Percentiles rank a stretch among this genome's conserved stretches.
Evolutionary conservation across 2,113 vertebrate species (phyloP).

Genomic region (Brachyhypopomus gauderio): DNA sequence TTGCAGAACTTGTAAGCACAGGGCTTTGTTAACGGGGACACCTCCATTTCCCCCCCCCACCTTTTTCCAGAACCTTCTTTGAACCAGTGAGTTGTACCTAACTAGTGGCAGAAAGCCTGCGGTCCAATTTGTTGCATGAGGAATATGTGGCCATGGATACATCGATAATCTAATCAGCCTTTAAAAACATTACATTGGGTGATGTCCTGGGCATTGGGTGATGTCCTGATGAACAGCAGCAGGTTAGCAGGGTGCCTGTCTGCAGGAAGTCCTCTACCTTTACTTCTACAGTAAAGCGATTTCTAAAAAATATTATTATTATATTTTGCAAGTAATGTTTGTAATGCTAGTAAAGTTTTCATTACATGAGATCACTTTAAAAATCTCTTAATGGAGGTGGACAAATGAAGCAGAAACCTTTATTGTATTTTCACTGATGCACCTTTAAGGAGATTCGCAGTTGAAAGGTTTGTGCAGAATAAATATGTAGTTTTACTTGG

Average conservation of each 20-base stretch:
- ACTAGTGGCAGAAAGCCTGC: constrained; percentile 28
- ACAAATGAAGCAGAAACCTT: too few relatives aligned
- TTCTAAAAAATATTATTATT: too few relatives aligned
- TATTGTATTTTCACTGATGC: too few relatives aligned
- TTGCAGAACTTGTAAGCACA: too few relatives aligned
- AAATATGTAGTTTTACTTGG: constrained; percentile 30
- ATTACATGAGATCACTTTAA: too few relatives aligned
- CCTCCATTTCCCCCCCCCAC: too few relatives aligned
- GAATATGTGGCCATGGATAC: constrained; percentile 71
- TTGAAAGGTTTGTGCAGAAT: background rate
- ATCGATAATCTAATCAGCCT: constrained; percentile 66
- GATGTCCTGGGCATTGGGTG: constrained; percentile 40
- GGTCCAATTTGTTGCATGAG: constrained; percentile 68
- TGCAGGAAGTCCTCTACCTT: background rate
- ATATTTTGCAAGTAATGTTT: too few relatives aligned
- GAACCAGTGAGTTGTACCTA: constrained; percentile 1
- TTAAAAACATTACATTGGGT: constrained; percentile 58
- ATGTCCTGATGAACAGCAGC: constrained; percentile 44
- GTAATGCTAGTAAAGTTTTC: too few relatives aligned
- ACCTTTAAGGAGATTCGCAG: too few relatives aligned
- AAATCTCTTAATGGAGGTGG: too few relatives aligned
- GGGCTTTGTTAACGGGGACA: too few relatives aligned
- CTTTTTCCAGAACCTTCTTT: background rate
- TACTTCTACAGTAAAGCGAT: too few relatives aligned
- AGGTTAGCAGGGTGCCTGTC: constrained; percentile 31